Evolutionary conservation across 2,888 invertebrate genomes (phyloP), one percentile per base, ranked within the genome.

Genomic region (Amiota mariae): DNA sequence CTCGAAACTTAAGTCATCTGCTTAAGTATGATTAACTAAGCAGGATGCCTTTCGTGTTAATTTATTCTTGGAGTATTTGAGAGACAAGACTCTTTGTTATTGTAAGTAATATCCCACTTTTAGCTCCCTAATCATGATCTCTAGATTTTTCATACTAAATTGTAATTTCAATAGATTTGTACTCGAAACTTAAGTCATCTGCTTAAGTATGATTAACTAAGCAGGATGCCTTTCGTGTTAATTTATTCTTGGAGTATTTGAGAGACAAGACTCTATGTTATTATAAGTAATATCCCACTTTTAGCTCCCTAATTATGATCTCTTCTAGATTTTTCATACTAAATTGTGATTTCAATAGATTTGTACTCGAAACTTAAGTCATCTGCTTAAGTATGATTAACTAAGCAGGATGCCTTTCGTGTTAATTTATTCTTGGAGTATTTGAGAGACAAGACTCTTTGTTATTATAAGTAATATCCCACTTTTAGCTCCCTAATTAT

Each of bases 371-470:
- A 24, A 75, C 73, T 72, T 71, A 76, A 80, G 75, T 81, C 78
- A 78, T 78, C 81, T 82, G 79, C 36, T 73, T 73, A 78, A 78
- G 76, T 72, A 79, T 74, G 20, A 72, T 2, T 1, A n/a, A 74
- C 74, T 76, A 78, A 72, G 59, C 79, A 79, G 78, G 78, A 79
- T 80, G 80, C 79, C 79, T 78, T 79, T 79, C 75, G 79, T 68
- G 57, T 71, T 8, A 11, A 9, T 75, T 79, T 9, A 56, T 10
- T 78, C 9, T 80, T 0, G 78, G 78, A 81, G 80, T 47, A 72
- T 79, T 75, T 78, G 78, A 81, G 76, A 77, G 76, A 78, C 61
- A 72, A 49, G 48, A 64, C 63, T 46, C 3, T 56, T n/a, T 24
- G n/a, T 24, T 51, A 4, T 12, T 15, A 15, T 47, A 15, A 11